These are phyloP conservation scores for Chionodraco myersi DNA, from an alignment of 2,113 vertebrate genomes.

Conservation along the genomic window DNA sequence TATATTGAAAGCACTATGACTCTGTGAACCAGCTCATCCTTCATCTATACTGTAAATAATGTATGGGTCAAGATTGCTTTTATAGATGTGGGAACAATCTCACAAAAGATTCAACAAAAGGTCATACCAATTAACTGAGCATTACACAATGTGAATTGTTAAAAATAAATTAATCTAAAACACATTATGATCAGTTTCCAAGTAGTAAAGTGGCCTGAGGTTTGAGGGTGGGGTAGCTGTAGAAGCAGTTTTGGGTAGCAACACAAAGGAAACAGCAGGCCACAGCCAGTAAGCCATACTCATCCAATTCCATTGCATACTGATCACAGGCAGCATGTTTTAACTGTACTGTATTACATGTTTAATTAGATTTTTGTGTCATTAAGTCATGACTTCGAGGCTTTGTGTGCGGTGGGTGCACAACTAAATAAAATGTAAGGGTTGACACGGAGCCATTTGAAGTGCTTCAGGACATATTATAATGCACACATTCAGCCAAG, in stretches of 20 bases:
- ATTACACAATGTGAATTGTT: conserved; percentile 27
- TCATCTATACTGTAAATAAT: conserved; percentile 15
- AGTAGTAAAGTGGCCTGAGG: conserved; percentile 21
- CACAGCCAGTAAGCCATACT: conserved; percentile 23
- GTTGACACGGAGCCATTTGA: conserved; percentile 34
- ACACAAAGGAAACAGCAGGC: conserved; percentile 27
- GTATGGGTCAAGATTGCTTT: conserved; percentile 20
- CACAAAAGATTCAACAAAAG: conserved; percentile 43
- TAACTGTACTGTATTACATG: not conserved
- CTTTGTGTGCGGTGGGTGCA: conserved; percentile 31
- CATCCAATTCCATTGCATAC: conserved; percentile 39
- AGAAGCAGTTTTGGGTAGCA: conserved; percentile 39
- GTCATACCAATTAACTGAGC: conserved; percentile 42
- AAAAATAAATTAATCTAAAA: conserved; percentile 1
- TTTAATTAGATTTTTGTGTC: conserved; percentile 14
- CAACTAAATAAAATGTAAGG: conserved; percentile 31
- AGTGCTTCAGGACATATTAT: conserved; percentile 32
- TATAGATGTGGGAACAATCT: conserved; percentile 38
- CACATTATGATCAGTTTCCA: conserved; percentile 26
- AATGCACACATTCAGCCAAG: conserved; percentile 49
- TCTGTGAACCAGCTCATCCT: conserved; percentile 8
- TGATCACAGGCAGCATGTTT: conserved; percentile 17
- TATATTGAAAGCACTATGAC: not conserved
- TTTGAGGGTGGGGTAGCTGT: conserved; percentile 39
- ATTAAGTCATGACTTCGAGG: conserved; percentile 31